Conservation (phyloP, 37 sponge, comb jelly and placozoan genomes). For the Ianthella basta region DNA sequence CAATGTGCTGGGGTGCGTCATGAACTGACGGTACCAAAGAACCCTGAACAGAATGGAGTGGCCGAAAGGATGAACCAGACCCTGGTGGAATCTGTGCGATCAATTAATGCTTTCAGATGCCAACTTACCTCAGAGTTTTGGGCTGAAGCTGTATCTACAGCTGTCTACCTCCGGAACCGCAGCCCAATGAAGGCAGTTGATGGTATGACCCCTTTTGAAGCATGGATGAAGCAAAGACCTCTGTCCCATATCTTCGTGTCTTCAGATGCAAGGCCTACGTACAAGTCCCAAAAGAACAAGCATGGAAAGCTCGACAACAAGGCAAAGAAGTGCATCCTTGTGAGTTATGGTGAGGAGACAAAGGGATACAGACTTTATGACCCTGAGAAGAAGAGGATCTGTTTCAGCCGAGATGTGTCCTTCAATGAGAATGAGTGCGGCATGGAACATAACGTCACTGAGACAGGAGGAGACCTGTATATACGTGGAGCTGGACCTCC, state of each 20-base stretch:
- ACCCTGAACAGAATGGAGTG: constrained; percentile 38
- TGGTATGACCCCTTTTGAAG: constrained; percentile 62
- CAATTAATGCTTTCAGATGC: constrained; percentile 36
- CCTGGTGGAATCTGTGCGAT: constrained; percentile 21
- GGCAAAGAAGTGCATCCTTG: constrained; percentile 47
- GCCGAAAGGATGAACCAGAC: constrained; percentile 40
- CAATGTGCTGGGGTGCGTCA: constrained; percentile 26
- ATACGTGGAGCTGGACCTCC: constrained; percentile 12
- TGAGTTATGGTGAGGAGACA: constrained; percentile 36
- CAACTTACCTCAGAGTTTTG: constrained; percentile 6
- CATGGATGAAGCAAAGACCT: constrained; percentile 48
- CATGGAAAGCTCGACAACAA: constrained; percentile 52
- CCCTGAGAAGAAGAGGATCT: constrained; percentile 20
- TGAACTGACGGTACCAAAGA: constrained; percentile 35
- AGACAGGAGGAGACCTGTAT: neutral
- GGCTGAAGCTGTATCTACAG: constrained; percentile 47
- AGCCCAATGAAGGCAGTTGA: constrained; percentile 43
- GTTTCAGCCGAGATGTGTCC: constrained; percentile 58
- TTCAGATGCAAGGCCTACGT: constrained; percentile 40
- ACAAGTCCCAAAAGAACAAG: constrained; percentile 58
- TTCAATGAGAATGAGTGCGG: constrained; percentile 55
- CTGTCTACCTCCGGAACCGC: constrained; percentile 34
- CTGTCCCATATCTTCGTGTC: constrained; percentile 40
- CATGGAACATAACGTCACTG: neutral
- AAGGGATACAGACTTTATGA: constrained; percentile 65